Evolutionary conservation across 2,888 invertebrate genomes (phyloP), one percentile per base, ranked within the genome.

Genomic region (Drosophila borborema): DNA sequence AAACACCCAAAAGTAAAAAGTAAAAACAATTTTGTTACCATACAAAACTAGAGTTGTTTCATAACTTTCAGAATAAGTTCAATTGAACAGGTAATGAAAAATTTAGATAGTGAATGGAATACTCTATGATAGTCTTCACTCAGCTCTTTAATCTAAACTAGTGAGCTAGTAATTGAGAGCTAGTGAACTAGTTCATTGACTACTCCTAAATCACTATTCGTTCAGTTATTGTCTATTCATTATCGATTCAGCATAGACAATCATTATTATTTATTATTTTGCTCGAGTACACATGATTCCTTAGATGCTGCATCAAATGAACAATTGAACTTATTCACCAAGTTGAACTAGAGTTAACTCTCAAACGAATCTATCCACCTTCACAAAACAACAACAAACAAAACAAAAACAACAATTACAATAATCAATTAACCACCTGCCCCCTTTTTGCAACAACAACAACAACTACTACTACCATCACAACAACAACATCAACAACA

Each of bases 391-490:
- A 73, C 49, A 60, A 64, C 45, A 20, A 58, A 66, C 20, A 64
- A 71, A 77, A 71, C 61, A 64, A 64, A 64, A 71, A 72, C 51
- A 70, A 72, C 69, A 72, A 81, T 84, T 72, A 82, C 79, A 72
- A 81, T 75, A 77, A 78, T 89, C 89, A 84, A 84, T 86, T 89
- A 89, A 83, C 83, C 71, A 84, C 83, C 72, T 51, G 49, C 89
- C 84, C 83, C 87, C 78, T 83, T 89, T 86, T 81, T 89, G 83
- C 84, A 83, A 88, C 64, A 88, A 79, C 78, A 58, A 86, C 84
- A 41, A 81, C 72, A 8, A 77, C 81, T 7, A 34, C 51, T 7
- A 48, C 41, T 3, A 34, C 49, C 6, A 28, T 70, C 10, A 77
- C 28, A 3, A 34, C 49, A 1, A 51, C 34, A 56, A 77, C 79